Evolutionary conservation across 2,113 vertebrate genomes (phyloP).

Genomic region (Danionella cerebrum): DNA sequence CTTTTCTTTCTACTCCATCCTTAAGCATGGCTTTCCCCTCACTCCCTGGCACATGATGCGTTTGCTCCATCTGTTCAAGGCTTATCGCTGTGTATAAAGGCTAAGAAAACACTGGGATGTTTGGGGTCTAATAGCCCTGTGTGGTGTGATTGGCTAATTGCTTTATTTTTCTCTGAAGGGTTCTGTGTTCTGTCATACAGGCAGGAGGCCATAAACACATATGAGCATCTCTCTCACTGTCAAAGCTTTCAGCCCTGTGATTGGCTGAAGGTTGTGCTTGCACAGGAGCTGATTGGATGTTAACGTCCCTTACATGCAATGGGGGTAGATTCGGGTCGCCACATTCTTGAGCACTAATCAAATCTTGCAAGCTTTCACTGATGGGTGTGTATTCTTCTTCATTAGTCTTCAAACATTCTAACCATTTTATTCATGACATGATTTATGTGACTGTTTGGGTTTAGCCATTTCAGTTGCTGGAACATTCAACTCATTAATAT

Average conservation of each 20-base stretch:
- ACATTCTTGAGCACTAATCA: conserved; percentile 38
- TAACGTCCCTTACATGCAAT: conserved; percentile 62
- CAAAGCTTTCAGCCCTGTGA: conserved; percentile 37
- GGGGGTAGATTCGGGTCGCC: conserved; percentile 47
- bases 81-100: conserved; percentile 57
- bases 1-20: conserved; percentile 33
- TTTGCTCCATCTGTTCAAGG: conserved; percentile 44
- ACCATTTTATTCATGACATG: neutral
- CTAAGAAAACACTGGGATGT: conserved; percentile 64
- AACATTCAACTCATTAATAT: too few relatives aligned
- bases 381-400: conserved; percentile 14
- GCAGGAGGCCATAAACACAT: conserved; percentile 63
- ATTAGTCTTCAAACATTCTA: conserved; percentile 15
- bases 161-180: conserved; percentile 57
- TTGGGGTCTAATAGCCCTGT: conserved; percentile 51
- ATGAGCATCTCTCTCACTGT: conserved; percentile 56
- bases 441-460: too few relatives aligned
- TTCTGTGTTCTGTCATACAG: conserved; percentile 66
- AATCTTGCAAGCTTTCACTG: conserved; percentile 43
- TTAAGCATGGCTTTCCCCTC: conserved; percentile 34
- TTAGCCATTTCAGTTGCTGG: too few relatives aligned
- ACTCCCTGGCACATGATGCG: conserved; percentile 23
- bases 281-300: conserved; percentile 52
- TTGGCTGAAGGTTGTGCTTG: conserved; percentile 46
- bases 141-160: conserved; percentile 71